Evolutionary conservation across 2,797 vertebrate species (phyloP).

Genomic region (Tapirus indicus): DNA sequence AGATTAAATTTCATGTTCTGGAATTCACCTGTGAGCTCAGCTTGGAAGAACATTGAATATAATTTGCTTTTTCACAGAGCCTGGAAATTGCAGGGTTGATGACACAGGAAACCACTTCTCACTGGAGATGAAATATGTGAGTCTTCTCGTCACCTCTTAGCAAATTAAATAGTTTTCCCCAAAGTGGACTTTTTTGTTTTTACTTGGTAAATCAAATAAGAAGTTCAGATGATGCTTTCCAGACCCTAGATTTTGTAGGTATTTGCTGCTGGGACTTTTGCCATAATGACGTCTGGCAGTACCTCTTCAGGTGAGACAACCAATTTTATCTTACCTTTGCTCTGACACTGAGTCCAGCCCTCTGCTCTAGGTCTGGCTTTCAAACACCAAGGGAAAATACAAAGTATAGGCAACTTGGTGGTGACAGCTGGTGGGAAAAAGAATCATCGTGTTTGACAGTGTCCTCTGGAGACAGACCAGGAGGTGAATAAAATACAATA

Average conservation of each 20-base stretch:
- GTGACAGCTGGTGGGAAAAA: slow-evolving; percentile 52
- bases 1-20: neutral
- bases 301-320: slow-evolving; percentile 10
- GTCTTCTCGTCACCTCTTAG: neutral
- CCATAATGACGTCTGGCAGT: neutral
- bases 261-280: neutral
- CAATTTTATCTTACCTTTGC: neutral
- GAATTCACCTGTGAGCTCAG: neutral
- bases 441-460: neutral
- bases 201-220: neutral
- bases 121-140: neutral
- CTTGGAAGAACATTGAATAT: neutral
- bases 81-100: neutral
- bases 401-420: neutral
- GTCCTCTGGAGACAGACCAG: slow-evolving; percentile 7
- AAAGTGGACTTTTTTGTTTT: neutral
- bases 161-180: neutral
- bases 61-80: slow-evolving; percentile 29
- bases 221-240: neutral
- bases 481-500: neutral
- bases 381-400: neutral
- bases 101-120: neutral
- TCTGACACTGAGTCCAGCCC: slow-evolving; percentile 42
- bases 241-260: neutral
- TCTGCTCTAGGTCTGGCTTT: slow-evolving; percentile 40